These are phyloP conservation scores for Rostratula benghalensis DNA, from an alignment of 2,113 vertebrate genomes.

Conservation along the genomic window DNA sequence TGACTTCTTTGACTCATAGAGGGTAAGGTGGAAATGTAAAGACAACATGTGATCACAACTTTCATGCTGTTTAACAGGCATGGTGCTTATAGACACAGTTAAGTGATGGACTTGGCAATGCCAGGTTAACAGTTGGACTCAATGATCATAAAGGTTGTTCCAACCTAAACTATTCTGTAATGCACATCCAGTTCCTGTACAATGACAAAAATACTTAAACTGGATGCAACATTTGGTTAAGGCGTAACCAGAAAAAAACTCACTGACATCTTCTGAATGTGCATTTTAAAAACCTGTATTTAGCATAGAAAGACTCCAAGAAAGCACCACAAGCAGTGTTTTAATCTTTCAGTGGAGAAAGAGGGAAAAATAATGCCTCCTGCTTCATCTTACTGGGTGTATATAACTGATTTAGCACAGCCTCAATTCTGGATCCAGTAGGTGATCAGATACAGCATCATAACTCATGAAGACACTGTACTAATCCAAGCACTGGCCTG, in stretches of 20 bases:
- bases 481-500: neutral
- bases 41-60: neutral
- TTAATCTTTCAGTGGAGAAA: neutral
- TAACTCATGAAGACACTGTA: neutral
- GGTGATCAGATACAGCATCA: neutral
- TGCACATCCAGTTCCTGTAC: neutral
- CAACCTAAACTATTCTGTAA: neutral
- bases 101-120: neutral
- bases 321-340: neutral
- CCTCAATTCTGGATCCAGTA: neutral
- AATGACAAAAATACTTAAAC: neutral
- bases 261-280: neutral
- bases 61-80: neutral
- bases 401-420: neutral
- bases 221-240: neutral
- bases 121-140: neutral
- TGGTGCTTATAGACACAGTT: neutral
- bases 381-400: neutral
- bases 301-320: neutral
- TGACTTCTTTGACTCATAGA: neutral
- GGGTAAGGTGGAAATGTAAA: neutral
- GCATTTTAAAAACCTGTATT: neutral
- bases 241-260: neutral
- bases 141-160: neutral
- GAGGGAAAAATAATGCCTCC: neutral